Evolutionary conservation across 2,113 vertebrate genomes (phyloP).

Genomic region (Callaeas wilsoni): DNA sequence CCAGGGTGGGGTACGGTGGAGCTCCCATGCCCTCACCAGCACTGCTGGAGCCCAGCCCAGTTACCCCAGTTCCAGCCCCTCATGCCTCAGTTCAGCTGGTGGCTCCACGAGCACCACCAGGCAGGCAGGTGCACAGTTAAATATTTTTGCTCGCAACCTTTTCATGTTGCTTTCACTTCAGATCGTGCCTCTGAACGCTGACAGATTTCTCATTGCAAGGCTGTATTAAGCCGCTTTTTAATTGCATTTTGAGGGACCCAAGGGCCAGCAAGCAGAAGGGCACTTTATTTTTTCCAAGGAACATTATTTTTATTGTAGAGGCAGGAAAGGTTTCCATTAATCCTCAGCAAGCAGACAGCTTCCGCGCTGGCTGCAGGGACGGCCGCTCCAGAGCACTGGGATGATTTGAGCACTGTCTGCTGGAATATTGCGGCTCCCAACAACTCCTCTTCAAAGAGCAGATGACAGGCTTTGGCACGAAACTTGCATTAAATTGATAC

Average conservation of each 20-base stretch:
- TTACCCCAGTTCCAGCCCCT: not conserved
- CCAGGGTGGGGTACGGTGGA: fast-evolving
- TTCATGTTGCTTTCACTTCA: not conserved
- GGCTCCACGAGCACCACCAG: not conserved
- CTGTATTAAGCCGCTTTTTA: conserved; percentile 45
- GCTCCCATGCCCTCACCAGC: not conserved
- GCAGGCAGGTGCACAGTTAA: not conserved
- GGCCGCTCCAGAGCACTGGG: not conserved
- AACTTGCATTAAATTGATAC: conserved; percentile 59
- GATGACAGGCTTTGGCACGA: conserved; percentile 45
- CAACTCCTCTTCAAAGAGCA: conserved; percentile 22
- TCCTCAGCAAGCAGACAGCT: conserved; percentile 9
- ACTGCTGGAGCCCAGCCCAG: not conserved
- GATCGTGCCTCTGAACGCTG: not conserved
- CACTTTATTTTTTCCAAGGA: not conserved
- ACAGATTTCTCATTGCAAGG: not conserved
- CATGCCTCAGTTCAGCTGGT: fast-evolving
- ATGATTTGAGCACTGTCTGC: not conserved
- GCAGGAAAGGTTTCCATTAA: conserved; percentile 17
- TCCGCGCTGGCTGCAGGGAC: not conserved
- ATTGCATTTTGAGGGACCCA: conserved; percentile 31
- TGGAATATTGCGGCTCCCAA: not conserved
- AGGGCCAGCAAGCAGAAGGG: conserved; percentile 23
- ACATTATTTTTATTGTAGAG: not conserved
- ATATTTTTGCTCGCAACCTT: not conserved